These are phyloP conservation scores for roundworm (Caenorhabditis elegans) DNA, from an alignment of 1,140 invertebrate species.

Conservation along the genomic window WBcel235 BX284606.5:15253501-15254000, in stretches of 20 bases:
- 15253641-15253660: neutral
- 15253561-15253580: neutral
- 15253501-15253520: neutral
- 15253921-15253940: no score
- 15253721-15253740: neutral
- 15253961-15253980: no score
- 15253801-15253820: neutral
- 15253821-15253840: neutral
- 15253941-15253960: no score
- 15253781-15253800: neutral
- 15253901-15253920: no score
- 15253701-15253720: neutral
- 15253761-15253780: neutral
- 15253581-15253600: neutral
- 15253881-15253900: no score
- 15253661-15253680: no score
- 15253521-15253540: neutral
- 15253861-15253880: no score
- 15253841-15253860: neutral
- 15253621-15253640: neutral
- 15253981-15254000: no score
- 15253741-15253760: neutral
- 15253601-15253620: neutral
- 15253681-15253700: neutral
- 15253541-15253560: neutral